Conservation (phyloP, 2,888 invertebrate genomes). For the Aphidoletes aphidimyza region DNA sequence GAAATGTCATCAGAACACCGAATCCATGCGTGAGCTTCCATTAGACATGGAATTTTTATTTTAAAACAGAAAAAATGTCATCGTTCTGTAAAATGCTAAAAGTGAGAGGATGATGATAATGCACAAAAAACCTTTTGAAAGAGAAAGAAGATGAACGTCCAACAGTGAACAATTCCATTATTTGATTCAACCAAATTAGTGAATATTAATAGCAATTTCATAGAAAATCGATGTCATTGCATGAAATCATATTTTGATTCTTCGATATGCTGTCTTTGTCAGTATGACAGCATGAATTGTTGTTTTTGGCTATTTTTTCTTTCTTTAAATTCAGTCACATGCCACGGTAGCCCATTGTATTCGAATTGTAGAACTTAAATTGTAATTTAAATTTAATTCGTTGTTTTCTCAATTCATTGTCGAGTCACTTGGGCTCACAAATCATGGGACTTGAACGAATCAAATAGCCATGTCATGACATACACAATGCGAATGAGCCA, state of each 20-base stretch:
- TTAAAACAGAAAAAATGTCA: not conserved
- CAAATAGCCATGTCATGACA: constrained; percentile 11
- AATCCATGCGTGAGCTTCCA: not conserved
- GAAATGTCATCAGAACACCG: not conserved
- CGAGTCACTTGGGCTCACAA: not conserved
- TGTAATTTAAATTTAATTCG: constrained; percentile 17
- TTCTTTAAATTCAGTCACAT: constrained; percentile 13
- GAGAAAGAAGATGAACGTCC: not conserved
- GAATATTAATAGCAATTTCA: constrained; percentile 24
- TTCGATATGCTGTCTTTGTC: not conserved
- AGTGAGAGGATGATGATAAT: not conserved
- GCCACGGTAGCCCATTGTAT: constrained; percentile 27
- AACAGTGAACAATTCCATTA: not conserved
- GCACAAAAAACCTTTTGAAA: too few species aligned
- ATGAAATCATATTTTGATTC: not conserved
- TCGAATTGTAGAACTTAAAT: constrained; percentile 13
- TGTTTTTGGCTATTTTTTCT: not conserved
- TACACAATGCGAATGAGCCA: not conserved
- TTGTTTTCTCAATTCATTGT: not conserved
- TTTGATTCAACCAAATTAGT: constrained; percentile 16
- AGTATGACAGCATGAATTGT: not conserved
- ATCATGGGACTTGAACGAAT: not conserved
- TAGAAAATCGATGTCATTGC: constrained; percentile 38
- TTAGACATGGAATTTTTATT: not conserved
- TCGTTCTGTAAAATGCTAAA: not conserved